Base-by-base conservation (phyloP, 2,888 invertebrate species). In the Andrena chrysosceles region DNA sequence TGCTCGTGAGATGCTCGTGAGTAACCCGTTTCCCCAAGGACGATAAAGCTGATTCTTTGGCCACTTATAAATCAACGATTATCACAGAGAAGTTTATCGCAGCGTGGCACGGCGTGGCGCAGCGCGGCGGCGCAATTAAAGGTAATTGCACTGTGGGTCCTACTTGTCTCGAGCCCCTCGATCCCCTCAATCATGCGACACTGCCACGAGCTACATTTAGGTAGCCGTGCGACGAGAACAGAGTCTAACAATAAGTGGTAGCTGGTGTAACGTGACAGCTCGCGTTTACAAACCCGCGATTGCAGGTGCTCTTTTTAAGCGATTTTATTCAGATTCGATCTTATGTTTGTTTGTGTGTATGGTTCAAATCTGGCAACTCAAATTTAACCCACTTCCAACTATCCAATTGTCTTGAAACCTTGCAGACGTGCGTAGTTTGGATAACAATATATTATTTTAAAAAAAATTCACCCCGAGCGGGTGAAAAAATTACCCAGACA, bases 41-140 rank as follows among this genome's bases (percentile, higher is more conserved):
- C 79, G 78, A 63, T 75, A 83, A 71, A 76, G 68, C 52, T 64
- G 67, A 75, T 70, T 63, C 83, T 84, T 82, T 63, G 73, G 33
- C 81, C 90, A 87, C 89, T 90, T 90, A 90, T 5, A 87, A 89
- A 89, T 82, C 66, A 73, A 84, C 85, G 83, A 84, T 88, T 84
- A 86, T 77, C 72, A 68, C 29, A 68, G 74, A 31, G 59, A 75
- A 82, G 81, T 79, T 84, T 71, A 77, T 74, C 75, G 74, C 77
- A 81, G 73, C 85, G 83, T 82, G 76, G 66, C 64, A 26, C 26
- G 26, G 26, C 26, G 26, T 26, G 26, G 26, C 75, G 74, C 77
- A 81, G 73, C 85, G 83, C 83, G 74, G 66, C 64, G 84, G 62
- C 64, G 85, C 87, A 87, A 89, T 90, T 88, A 89, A 86, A 85